Base-by-base conservation (phyloP, 2,797 vertebrate genomes). In the Acrossocheilus wenchowensis region DNA sequence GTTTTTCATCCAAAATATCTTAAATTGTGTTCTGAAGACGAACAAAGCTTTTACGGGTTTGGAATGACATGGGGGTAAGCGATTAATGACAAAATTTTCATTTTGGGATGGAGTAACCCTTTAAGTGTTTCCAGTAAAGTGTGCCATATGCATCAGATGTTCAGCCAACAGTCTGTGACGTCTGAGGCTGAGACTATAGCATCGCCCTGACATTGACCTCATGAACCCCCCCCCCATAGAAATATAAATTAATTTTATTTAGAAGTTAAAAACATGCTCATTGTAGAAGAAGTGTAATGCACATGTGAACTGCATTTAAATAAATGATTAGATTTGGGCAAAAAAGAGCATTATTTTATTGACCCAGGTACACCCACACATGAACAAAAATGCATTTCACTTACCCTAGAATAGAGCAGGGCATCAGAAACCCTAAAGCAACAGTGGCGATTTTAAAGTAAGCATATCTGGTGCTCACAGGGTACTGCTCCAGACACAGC, bases 331-430 rank as follows among this genome's bases (percentile, higher is more conserved):
- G 45, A 19, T 75, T 23, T 39, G 50, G 34, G 39, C 26, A 7
- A 39, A 39, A 78, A 39, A 15, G 34, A 39, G 6, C 34, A n/a
- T 73, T 26, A 14, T 64, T 50, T 26, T 8, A 79, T 41, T 66
- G 6, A 71, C n/a, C 54, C 19, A 48, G n/a, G 5, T 41, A 85
- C 21, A 68, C 23, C 15, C 69, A 41, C 62, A 75, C 19, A 12
- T 62, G 54, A 7, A 54, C 64, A 30, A n/a, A 82, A 17, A 71
- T 39, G 48, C 23, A 12, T 36, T 86, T 81, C 45, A 92, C 96
- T 94, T 91, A 96, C 96, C 96, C 95, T 9, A 96, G 89, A 74
- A 96, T 95, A 68, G 90, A n/a, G 87, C 95, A 96, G 48, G 96
- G 96, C 88, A 96, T 86, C 86, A 96, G 89, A 87, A 96, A 96